phyloP scores from a whole-genome alignment of 1,140 invertebrate genomes.

The Rhyzopertha dominica region DNA sequence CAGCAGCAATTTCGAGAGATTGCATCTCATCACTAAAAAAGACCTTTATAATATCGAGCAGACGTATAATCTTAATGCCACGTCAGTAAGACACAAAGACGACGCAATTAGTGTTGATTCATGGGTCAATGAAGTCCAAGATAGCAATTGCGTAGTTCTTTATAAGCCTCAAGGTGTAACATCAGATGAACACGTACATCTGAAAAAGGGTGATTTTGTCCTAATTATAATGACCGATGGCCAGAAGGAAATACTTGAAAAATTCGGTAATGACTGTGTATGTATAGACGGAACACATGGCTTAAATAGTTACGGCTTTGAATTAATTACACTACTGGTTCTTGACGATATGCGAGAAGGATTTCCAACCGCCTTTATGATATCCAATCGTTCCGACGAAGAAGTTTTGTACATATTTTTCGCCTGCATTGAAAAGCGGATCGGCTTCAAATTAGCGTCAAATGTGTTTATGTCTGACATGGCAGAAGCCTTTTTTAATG shows the following conservation, averaged over 20 bases:
- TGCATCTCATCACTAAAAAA: slow-evolving; percentile 19
- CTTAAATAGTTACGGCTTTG: slow-evolving; percentile 12
- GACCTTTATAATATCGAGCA: slow-evolving; percentile 20
- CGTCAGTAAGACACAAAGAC: slow-evolving; percentile 16
- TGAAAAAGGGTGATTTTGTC: slow-evolving; percentile 15
- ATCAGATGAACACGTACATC: slow-evolving; percentile 7
- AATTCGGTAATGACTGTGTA: slow-evolving; percentile 16
- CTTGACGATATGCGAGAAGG: slow-evolving; percentile 17
- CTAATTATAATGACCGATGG: slow-evolving; percentile 17
- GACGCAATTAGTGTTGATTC: slow-evolving; percentile 11
- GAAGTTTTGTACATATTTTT: slow-evolving; percentile 12
- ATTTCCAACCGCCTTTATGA: slow-evolving; percentile 17
- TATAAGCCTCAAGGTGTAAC: slow-evolving; percentile 13
- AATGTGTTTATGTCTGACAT: slow-evolving; percentile 23
- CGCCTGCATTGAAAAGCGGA: slow-evolving; percentile 4
- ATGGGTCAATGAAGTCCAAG: slow-evolving; percentile 11
- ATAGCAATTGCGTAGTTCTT: slow-evolving; percentile 1
- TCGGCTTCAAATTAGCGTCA: slow-evolving; percentile 1
- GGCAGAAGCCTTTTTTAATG: slow-evolving; percentile 6
- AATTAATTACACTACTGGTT: slow-evolving; percentile 15
- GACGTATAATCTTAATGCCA: slow-evolving; percentile 11
- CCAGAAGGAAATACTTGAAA: slow-evolving; percentile 8
- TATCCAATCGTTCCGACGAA: slow-evolving; percentile 17
- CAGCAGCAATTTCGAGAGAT: slow-evolving; percentile 11
- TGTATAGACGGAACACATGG: slow-evolving; percentile 22